These are phyloP conservation scores for Gambelia wislizenii DNA, from an alignment of 2,797 vertebrate genomes.

Conservation along the genomic window DNA sequence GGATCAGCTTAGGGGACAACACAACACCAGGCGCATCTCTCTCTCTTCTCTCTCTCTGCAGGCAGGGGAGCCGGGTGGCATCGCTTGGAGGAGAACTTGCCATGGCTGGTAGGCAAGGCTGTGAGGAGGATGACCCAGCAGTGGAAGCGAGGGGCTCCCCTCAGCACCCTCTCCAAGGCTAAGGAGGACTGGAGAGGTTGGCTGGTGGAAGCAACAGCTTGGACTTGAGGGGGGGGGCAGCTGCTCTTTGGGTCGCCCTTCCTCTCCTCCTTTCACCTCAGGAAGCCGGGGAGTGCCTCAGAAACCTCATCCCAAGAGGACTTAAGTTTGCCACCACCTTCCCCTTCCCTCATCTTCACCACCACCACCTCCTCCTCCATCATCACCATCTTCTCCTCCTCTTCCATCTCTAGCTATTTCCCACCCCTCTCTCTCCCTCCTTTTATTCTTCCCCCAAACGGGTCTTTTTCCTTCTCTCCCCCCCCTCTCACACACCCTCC, in stretches of 20 bases:
- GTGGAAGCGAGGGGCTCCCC: slow-evolving; percentile 61
- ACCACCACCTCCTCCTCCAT: slow-evolving; percentile 66
- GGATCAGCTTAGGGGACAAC: slow-evolving; percentile 66
- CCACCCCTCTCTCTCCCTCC: slow-evolving; percentile 55
- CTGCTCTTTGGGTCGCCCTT: slow-evolving; percentile 73
- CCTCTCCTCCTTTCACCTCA: slow-evolving; percentile 76
- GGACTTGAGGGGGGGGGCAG: slow-evolving; percentile 65
- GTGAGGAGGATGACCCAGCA: slow-evolving; percentile 71
- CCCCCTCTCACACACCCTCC: slow-evolving; percentile 53
- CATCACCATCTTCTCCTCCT: slow-evolving; percentile 66
- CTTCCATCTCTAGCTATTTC: slow-evolving; percentile 55
- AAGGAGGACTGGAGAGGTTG: slow-evolving; percentile 73
- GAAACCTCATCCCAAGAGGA: slow-evolving; percentile 50
- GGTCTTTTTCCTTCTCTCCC: slow-evolving; percentile 63
- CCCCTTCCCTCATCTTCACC: slow-evolving; percentile 74
- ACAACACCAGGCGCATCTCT: not conserved
- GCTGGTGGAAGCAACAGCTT: slow-evolving; percentile 77
- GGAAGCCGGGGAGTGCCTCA: slow-evolving; percentile 79
- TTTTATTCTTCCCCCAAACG: slow-evolving; percentile 51
- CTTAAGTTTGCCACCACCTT: slow-evolving; percentile 83
- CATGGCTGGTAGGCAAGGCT: slow-evolving; percentile 72
- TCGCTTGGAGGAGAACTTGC: slow-evolving; percentile 40
- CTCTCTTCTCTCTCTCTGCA: slow-evolving; percentile 38
- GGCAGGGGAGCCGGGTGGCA: slow-evolving; percentile 59
- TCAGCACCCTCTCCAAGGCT: slow-evolving; percentile 57